Base-by-base conservation (phyloP, 2,113 vertebrate species). In the Embiotoca jacksoni region DNA sequence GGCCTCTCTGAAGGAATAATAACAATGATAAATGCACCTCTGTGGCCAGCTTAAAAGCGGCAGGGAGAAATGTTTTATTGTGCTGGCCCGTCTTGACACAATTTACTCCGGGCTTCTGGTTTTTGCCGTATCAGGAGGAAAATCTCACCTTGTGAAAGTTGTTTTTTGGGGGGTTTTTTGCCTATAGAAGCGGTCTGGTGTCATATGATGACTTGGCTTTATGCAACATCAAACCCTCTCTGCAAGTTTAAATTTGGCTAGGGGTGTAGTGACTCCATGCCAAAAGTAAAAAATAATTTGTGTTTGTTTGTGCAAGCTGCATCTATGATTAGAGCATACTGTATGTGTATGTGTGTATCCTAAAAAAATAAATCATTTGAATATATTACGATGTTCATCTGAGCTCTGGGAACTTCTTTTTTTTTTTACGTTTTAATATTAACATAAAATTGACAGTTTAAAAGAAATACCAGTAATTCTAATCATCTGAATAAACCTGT, bases 11-110 rank as follows among this genome's bases (percentile, higher is more conserved):
- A 89, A 90, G 86, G 82, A 88, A 89, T 87, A 91, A 90, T 89
- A 92, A 91, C 85, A 84, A 82, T 89, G 91, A 92, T 90, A 80
- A 92, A 92, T 91, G 88, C 78, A 87, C 86, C 86, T 91, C 86
- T 78, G 81, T 71, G 73, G 81, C 54, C 23, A 52, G 67, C 80
- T 84, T 87, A 71, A 80, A 81, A 80, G 81, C 79, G 77, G 76
- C 72, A 54, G 69, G 71, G 71, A 81, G 86, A 75, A 78, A 74
- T 88, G 80, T 87, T 89, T 90, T 86, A 88, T 88, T 88, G 85
- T 84, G 81, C 71, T 30, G 53, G 58, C 53, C 57, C 63, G 69
- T 81, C 60, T 81, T 82, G 76, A 86, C 81, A 87, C 68, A 81
- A 82, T 91, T 92, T 88, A 79, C 85, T 68, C 78, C 56, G 5